Conservation (phyloP, 2,888 invertebrate species). For the Gymnosoma rotundatum region DNA sequence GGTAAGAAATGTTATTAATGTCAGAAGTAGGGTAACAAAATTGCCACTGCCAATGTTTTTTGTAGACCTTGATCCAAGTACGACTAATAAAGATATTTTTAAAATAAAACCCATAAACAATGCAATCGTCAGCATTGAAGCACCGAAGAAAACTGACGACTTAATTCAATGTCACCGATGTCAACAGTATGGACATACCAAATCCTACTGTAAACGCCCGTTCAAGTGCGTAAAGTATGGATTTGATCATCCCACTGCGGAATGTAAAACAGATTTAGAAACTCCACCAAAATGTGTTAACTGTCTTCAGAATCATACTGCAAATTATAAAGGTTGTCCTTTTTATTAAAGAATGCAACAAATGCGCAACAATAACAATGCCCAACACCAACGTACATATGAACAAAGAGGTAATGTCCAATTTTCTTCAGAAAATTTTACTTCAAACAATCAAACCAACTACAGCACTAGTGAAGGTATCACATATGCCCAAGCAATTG, state of each 20-base stretch:
- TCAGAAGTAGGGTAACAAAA: not conserved
- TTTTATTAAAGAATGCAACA: constrained; percentile 10
- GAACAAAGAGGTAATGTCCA: not conserved
- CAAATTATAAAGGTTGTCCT: constrained; percentile 24
- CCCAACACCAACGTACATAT: too few species aligned
- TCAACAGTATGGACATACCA: constrained; percentile 16
- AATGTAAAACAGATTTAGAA: constrained; percentile 8
- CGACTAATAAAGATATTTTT: too few species aligned
- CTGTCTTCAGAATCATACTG: constrained; percentile 3
- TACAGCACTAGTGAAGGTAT: not conserved
- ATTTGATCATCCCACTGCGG: not conserved
- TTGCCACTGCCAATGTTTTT: too few species aligned
- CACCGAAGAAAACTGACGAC: not conserved
- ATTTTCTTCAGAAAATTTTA: not conserved
- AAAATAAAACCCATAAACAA: too few species aligned
- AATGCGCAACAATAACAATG: not conserved
- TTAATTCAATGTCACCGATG: constrained; percentile 15
- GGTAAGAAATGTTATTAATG: constrained; percentile 4
- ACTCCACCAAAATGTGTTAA: constrained; percentile 20
- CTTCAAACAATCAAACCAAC: not conserved
- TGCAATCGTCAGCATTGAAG: too few species aligned
- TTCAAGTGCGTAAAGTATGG: constrained; percentile 3
- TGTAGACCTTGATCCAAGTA: too few species aligned
- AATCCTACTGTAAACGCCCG: constrained; percentile 23
- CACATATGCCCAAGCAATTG: constrained; percentile 27